A percentile compares a stretch with the other conserved stretches of the same genome.
Conservation (phyloP, 2,113 vertebrate species). For the Xiphorhynchus elegans region DNA sequence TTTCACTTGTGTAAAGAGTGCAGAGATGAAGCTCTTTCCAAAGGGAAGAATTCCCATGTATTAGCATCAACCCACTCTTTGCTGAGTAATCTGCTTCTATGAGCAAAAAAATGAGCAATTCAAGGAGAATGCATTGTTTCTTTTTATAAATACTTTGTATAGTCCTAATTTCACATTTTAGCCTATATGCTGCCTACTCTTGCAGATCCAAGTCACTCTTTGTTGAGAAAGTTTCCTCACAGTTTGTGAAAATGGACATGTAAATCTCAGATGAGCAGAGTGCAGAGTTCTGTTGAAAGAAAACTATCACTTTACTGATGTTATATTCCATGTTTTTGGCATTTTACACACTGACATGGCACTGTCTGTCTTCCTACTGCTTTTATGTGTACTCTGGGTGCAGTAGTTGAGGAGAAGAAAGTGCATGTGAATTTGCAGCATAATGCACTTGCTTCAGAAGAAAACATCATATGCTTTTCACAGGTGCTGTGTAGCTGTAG, state of each 20-base stretch:
- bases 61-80: slow-evolving; percentile 30
- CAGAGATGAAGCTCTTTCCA: neutral
- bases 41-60: slow-evolving; percentile 12
- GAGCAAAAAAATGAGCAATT: neutral
- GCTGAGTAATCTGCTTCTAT: slow-evolving; percentile 31
- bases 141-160: neutral
- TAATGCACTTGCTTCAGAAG: neutral
- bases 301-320: neutral
- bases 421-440: neutral
- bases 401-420: neutral
- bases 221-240: neutral
- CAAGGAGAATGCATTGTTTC: slow-evolving; percentile 6
- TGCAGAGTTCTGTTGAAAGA: neutral
- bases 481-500: neutral
- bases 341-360: neutral
- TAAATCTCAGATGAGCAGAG: neutral
- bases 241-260: neutral
- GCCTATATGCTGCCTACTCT: neutral
- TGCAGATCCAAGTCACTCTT: neutral
- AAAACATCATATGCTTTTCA: neutral
- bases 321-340: neutral
- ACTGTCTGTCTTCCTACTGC: neutral
- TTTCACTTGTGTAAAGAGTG: neutral
- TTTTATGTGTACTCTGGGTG: neutral
- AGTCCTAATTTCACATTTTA: slow-evolving; percentile 10